phyloP scores from a whole-genome alignment of 2,797 vertebrate species.

The Liasis olivaceus region DNA sequence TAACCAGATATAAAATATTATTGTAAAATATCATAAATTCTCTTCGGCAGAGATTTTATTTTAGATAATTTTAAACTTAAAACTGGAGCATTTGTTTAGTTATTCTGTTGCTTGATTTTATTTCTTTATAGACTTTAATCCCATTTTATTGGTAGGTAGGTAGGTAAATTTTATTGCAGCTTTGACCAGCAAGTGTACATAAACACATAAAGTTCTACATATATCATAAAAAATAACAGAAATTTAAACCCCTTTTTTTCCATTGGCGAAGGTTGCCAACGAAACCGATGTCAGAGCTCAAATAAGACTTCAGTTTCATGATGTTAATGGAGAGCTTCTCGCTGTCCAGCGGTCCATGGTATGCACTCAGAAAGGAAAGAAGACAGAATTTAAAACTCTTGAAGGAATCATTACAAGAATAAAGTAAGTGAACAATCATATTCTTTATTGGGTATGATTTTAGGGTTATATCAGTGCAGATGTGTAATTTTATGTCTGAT shows the following conservation, averaged over 20 bases:
- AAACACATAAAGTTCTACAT: too few species aligned
- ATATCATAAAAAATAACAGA: too few species aligned
- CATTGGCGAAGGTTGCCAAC: conserved; percentile 75
- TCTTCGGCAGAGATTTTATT: too few species aligned
- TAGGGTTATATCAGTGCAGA: not conserved
- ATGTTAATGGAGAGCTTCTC: conserved; percentile 85
- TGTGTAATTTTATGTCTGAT: not conserved
- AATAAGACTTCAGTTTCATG: conserved; percentile 89
- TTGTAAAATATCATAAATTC: too few species aligned
- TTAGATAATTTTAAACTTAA: too few species aligned
- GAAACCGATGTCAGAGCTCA: conserved; percentile 96
- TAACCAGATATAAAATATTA: too few species aligned
- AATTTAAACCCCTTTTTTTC: not conserved
- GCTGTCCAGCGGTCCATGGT: conserved; percentile 93
- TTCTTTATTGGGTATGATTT: not conserved
- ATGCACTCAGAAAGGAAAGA: conserved; percentile 92
- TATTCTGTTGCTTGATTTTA: too few species aligned
- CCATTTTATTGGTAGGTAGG: too few species aligned
- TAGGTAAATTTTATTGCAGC: too few species aligned
- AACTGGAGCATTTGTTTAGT: too few species aligned
- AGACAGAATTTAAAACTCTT: conserved; percentile 91
- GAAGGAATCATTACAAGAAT: conserved; percentile 90
- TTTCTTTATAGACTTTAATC: too few species aligned
- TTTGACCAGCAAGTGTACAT: too few species aligned
- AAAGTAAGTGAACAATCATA: conserved; percentile 77